These are phyloP conservation scores for Pachycephala philippinensis DNA, from an alignment of 2,113 vertebrate genomes.

Conservation along the genomic window DNA sequence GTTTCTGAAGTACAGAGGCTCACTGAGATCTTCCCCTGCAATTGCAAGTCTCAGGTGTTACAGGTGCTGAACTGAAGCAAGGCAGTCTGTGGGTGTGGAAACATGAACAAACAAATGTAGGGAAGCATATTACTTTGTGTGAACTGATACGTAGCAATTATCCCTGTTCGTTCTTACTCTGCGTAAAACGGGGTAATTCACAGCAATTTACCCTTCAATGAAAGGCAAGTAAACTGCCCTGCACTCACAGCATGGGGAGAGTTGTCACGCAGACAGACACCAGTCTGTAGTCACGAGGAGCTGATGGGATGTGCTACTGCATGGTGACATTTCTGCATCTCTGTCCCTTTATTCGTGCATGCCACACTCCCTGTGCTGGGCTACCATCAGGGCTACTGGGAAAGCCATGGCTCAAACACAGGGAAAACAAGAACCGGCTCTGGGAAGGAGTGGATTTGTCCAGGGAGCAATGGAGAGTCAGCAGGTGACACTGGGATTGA, in stretches of 20 bases:
- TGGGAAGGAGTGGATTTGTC: background rate
- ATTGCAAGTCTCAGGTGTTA: background rate
- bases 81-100: background rate
- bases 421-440: background rate
- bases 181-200: background rate
- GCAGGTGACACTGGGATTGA: background rate
- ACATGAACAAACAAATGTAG: background rate
- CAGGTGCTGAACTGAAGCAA: background rate
- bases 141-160: background rate
- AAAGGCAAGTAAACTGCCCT: background rate
- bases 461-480: background rate
- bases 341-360: background rate
- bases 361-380: background rate
- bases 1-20: background rate
- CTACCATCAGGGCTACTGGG: background rate
- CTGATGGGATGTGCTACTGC: background rate
- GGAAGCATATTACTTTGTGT: background rate
- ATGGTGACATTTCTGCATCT: background rate
- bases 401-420: background rate
- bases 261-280: background rate
- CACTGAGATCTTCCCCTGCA: background rate
- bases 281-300: background rate
- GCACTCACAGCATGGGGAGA: background rate
- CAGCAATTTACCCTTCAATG: background rate
- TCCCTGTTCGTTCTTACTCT: background rate